Evolutionary conservation across 2,113 vertebrate genomes (phyloP).

Genomic region (Motacilla tschutschensis): DNA sequence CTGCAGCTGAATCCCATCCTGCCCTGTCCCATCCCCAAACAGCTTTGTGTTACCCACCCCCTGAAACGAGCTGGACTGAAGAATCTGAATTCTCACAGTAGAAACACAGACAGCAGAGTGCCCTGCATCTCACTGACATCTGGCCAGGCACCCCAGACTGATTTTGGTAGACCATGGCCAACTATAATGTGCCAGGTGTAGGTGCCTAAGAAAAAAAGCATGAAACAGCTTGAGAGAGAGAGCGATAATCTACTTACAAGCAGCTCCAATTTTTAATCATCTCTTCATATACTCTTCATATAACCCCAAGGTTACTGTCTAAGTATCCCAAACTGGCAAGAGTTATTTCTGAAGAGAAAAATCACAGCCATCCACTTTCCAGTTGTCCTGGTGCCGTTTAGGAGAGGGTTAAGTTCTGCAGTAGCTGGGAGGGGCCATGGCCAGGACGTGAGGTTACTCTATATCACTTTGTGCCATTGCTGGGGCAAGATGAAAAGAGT

Average conservation of each 20-base stretch:
- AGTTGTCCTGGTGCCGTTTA: neutral
- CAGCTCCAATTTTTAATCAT: neutral
- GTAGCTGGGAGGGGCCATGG: neutral
- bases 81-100: neutral
- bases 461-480: neutral
- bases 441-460: neutral
- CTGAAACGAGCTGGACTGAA: neutral
- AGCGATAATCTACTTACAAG: neutral
- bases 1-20: neutral
- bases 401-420: neutral
- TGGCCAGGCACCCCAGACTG: neutral
- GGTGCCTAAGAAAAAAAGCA: neutral
- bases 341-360: neutral
- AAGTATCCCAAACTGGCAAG: neutral
- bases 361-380: neutral
- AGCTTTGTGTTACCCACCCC: neutral
- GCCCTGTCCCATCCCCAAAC: neutral
- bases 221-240: neutral
- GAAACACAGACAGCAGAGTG: neutral
- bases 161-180: neutral
- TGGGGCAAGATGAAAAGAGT: neutral
- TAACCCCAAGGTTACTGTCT: neutral
- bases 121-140: rapidly evolving
- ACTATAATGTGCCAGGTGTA: neutral
- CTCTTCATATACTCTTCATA: neutral